phyloP scores from a whole-genome alignment of 2,888 invertebrate species.

The Petrolisthes cinctipes region DNA sequence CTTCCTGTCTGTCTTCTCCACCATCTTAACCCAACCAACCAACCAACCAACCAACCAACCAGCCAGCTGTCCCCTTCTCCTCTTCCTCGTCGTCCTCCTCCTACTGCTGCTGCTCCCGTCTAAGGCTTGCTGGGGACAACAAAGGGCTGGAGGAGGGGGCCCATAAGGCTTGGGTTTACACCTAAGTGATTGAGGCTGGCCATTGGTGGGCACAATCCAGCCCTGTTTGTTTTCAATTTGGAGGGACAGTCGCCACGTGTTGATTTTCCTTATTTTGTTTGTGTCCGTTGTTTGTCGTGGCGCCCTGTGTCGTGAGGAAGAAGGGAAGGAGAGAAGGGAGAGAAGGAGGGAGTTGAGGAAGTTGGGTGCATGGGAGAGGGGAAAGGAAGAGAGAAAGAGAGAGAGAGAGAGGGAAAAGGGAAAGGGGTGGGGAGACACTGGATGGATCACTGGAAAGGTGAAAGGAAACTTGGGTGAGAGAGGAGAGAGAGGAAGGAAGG shows the following conservation, averaged over 20 bases:
- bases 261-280: constrained; percentile 59
- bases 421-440: not conserved
- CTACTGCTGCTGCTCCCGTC: not conserved
- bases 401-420: not conserved
- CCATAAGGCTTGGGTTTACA: constrained; percentile 52
- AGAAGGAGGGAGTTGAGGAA: not conserved
- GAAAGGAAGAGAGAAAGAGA: not conserved
- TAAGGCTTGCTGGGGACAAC: constrained; percentile 25
- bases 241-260: constrained; percentile 41
- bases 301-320: constrained; percentile 29
- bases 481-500: not conserved
- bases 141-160: constrained; percentile 35
- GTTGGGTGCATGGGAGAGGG: no score
- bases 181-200: constrained; percentile 50
- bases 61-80: not conserved
- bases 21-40: not conserved
- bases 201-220: constrained; percentile 51
- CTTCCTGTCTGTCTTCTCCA: not conserved
- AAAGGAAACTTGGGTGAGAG: no score
- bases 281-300: constrained; percentile 56
- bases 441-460: not conserved
- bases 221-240: constrained; percentile 60
- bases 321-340: not conserved
- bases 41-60: no score
- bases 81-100: constrained; percentile 8